phyloP scores from a whole-genome alignment of 1,140 invertebrate genomes.

The Zaprionus ornatus region DNA sequence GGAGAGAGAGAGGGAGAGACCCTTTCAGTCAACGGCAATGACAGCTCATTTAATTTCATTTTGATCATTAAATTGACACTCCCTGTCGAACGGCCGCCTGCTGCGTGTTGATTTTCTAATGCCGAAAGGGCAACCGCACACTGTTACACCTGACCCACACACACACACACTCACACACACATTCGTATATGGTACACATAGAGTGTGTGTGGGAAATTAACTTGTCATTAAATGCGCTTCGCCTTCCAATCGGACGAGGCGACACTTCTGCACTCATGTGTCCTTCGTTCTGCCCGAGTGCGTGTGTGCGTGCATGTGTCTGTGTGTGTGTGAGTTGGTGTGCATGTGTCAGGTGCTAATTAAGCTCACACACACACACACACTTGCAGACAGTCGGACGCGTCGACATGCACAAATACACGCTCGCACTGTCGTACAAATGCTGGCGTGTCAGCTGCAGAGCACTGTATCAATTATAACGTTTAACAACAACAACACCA shows the following conservation, averaged over 20 bases:
- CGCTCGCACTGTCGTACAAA: not conserved
- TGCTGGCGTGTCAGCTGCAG: slow-evolving; percentile 51
- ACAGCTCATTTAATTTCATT: slow-evolving; percentile 65
- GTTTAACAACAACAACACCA: slow-evolving; percentile 41
- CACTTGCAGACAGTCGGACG: slow-evolving; percentile 6
- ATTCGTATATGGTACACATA: not conserved
- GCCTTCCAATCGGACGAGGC: slow-evolving; percentile 17
- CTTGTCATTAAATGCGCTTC: slow-evolving; percentile 65
- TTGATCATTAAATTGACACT: slow-evolving; percentile 64
- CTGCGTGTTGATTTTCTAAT: slow-evolving; percentile 60
- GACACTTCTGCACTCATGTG: slow-evolving; percentile 14
- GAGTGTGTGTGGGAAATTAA: slow-evolving; percentile 67
- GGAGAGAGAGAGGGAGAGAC: not conserved
- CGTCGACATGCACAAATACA: not conserved
- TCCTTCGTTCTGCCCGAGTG: not conserved
- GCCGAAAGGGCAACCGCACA: slow-evolving; percentile 32
- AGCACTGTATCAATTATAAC: slow-evolving; percentile 52
- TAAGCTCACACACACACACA: slow-evolving; percentile 43
- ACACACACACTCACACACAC: slow-evolving; percentile 4
- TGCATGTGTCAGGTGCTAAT: slow-evolving; percentile 68
- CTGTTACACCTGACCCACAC: slow-evolving; percentile 1
- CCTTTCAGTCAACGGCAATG: slow-evolving; percentile 39
- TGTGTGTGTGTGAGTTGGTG: slow-evolving; percentile 8
- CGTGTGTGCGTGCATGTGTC: not conserved
- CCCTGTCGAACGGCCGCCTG: slow-evolving; percentile 37